Conservation (phyloP, 2,888 invertebrate genomes). For the Nemurella pictetii region DNA sequence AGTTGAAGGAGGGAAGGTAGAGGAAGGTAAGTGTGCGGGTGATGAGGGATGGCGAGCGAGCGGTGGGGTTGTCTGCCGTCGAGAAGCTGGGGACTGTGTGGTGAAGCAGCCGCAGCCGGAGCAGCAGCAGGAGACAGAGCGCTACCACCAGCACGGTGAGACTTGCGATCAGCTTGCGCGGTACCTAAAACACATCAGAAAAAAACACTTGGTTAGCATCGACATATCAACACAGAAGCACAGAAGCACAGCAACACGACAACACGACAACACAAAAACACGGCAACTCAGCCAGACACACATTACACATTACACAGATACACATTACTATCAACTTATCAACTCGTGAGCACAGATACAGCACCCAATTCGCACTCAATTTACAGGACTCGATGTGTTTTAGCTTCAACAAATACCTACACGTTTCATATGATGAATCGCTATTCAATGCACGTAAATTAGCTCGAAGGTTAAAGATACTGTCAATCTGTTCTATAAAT, state of each 20-base stretch:
- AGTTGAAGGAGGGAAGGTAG: slow-evolving; percentile 90
- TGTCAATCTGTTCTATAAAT: not conserved
- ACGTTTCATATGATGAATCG: too few species aligned
- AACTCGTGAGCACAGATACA: too few species aligned
- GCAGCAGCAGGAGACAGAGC: slow-evolving; percentile 69
- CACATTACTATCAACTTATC: too few species aligned
- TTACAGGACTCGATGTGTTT: too few species aligned
- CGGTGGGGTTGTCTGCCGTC: slow-evolving; percentile 93
- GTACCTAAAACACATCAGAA: not conserved
- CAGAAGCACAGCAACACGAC: too few species aligned
- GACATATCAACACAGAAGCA: too few species aligned
- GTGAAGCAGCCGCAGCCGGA: slow-evolving; percentile 76
- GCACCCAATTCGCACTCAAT: too few species aligned
- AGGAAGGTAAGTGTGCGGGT: slow-evolving; percentile 88
- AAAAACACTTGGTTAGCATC: not conserved
- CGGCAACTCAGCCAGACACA: too few species aligned
- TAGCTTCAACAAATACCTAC: too few species aligned
- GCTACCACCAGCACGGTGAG: slow-evolving; percentile 69
- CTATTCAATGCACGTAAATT: too few species aligned
- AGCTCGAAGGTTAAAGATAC: not conserved
- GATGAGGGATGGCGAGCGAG: slow-evolving; percentile 78
- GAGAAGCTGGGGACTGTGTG: slow-evolving; percentile 81
- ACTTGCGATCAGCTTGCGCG: slow-evolving; percentile 60
- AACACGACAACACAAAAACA: too few species aligned
- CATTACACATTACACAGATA: too few species aligned